Conservation (phyloP, 2,113 vertebrate genomes). For the Falco punctatus region DNA sequence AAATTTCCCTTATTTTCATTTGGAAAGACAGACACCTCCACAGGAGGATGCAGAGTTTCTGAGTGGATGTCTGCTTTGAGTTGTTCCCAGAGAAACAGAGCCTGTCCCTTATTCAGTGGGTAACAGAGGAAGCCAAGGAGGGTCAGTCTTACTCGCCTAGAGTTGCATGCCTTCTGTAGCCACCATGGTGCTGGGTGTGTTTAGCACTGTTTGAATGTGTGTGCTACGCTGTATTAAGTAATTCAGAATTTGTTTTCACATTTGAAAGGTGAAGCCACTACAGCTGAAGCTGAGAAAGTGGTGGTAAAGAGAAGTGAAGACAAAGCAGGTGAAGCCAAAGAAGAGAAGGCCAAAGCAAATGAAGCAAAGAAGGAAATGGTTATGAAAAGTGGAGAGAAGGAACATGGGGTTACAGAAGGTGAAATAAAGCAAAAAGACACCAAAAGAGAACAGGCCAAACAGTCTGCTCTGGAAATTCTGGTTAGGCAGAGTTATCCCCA, state of each 20-base stretch:
- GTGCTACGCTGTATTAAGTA: not conserved
- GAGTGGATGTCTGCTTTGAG: not conserved
- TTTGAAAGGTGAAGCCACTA: not conserved
- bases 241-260: not conserved
- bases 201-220: not conserved
- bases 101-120: not conserved
- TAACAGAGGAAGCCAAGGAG: not conserved
- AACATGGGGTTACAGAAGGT: not conserved
- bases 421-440: not conserved
- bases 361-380: not conserved
- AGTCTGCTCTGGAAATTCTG: constrained; percentile 67
- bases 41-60: not conserved
- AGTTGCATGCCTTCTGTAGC: not conserved
- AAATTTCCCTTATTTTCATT: not conserved
- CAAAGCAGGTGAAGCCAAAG: not conserved
- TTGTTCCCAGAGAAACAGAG: not conserved
- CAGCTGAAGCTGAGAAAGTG: not conserved
- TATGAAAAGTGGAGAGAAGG: not conserved
- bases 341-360: not conserved
- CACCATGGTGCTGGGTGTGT: not conserved
- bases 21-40: not conserved
- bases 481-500: constrained; percentile 86
- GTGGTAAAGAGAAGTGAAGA: not conserved
- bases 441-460: not conserved
- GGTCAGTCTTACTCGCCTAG: not conserved